A percentile compares a stretch with the other conserved stretches of the same genome.
These are phyloP conservation scores for Aphidius gifuensis DNA, from an alignment of 1,140 invertebrate species.

Conservation along the genomic window DNA sequence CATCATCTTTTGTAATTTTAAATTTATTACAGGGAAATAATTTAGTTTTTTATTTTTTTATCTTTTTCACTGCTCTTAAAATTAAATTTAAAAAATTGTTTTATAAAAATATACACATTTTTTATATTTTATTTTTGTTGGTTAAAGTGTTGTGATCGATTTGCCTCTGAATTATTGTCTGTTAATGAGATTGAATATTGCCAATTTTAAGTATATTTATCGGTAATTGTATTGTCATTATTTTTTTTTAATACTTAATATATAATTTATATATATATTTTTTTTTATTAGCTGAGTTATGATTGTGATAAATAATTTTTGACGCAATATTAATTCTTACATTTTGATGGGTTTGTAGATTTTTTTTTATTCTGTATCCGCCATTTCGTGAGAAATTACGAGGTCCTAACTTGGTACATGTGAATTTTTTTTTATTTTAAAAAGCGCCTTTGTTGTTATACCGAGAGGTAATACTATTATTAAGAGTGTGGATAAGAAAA, in stretches of 20 bases:
- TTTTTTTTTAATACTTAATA: conserved; percentile 27
- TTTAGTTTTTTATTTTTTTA: not conserved
- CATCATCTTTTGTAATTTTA: too few species aligned
- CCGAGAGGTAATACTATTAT: too few species aligned
- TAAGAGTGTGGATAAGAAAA: too few species aligned
- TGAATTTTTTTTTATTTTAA: not conserved
- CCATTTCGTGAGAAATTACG: conserved; percentile 23
- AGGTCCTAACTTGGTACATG: not conserved
- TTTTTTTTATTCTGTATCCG: not conserved
- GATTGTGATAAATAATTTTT: conserved; percentile 21
- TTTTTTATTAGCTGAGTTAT: not conserved
- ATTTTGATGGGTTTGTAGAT: too few species aligned
- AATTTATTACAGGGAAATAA: too few species aligned
- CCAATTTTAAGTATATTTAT: conserved; percentile 6
- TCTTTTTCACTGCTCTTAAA: not conserved
- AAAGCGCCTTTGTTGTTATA: too few species aligned
- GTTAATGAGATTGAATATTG: conserved; percentile 44
- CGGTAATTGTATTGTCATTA: conserved; percentile 40
- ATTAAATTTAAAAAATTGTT: conserved; percentile 4
- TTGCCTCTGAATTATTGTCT: conserved; percentile 45
- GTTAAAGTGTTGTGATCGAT: conserved; percentile 11
- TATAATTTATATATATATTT: conserved; percentile 25
- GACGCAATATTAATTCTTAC: not conserved
- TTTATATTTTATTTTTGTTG: conserved; percentile 45
- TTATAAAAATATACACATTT: conserved; percentile 23